phyloP scores from a whole-genome alignment of 2,113 vertebrate species.

The Dicrurus megarhynchus region DNA sequence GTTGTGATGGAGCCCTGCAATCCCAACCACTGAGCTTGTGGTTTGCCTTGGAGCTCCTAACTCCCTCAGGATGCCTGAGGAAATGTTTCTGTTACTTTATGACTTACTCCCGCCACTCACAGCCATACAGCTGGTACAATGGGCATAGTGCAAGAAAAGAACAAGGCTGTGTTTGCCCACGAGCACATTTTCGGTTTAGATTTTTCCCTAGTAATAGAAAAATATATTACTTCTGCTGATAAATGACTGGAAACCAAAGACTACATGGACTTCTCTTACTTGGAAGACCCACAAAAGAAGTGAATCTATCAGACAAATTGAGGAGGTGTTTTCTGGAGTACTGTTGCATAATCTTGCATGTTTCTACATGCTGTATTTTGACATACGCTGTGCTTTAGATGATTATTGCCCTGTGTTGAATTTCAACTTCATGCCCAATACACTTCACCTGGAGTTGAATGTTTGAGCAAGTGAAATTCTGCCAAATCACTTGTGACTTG shows the following conservation, averaged over 20 bases:
- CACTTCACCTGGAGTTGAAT: neutral
- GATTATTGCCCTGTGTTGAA: neutral
- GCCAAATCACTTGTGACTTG: neutral
- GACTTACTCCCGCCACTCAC: neutral
- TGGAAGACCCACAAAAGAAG: neutral
- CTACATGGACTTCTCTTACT: neutral
- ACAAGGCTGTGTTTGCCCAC: neutral
- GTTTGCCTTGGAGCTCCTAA: neutral
- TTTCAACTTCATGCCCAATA: neutral
- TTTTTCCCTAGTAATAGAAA: neutral
- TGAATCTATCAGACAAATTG: neutral
- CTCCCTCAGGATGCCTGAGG: neutral
- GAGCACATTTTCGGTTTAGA: neutral
- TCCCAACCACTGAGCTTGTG: fast-evolving
- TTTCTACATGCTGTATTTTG: slow-evolving; percentile 12
- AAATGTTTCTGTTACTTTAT: neutral
- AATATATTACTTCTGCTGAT: neutral
- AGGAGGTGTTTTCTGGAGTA: neutral
- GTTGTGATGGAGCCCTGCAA: neutral
- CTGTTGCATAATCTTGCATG: neutral
- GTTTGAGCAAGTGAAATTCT: neutral
- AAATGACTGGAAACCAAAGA: neutral
- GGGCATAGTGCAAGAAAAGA: neutral
- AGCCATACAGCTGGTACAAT: neutral
- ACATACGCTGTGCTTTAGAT: neutral